These are phyloP conservation scores for Ceratoteleas bidentatus DNA, from an alignment of 1,140 invertebrate genomes.

Conservation along the genomic window DNA sequence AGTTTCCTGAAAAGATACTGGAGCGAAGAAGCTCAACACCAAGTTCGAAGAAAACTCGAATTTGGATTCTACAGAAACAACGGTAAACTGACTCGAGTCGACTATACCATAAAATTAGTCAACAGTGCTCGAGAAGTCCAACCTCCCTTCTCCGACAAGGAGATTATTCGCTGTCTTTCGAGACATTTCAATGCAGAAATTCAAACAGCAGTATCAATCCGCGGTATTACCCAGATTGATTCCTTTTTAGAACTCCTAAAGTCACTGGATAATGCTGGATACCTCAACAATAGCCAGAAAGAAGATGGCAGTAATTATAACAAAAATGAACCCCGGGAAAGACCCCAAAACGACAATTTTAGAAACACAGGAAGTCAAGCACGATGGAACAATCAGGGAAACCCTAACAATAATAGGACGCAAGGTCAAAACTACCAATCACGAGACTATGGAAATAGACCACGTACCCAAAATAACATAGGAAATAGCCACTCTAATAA, in stretches of 20 bases:
- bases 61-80: neutral
- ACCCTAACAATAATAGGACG: neutral
- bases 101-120: neutral
- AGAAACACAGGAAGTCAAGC: too few species aligned
- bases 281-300: too few species aligned
- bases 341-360: too few species aligned
- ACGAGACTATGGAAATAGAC: neutral
- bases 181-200: neutral
- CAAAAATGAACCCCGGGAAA: too few species aligned
- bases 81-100: neutral
- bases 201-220: neutral
- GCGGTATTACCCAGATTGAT: neutral
- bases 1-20: neutral
- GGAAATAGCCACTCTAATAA: too few species aligned
- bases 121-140: neutral
- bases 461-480: neutral
- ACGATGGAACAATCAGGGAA: too few species aligned
- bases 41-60: neutral
- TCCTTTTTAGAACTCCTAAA: neutral
- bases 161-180: neutral
- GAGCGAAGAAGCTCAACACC: neutral
- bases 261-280: neutral
- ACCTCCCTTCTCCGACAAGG: neutral
- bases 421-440: neutral
- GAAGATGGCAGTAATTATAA: too few species aligned